These are phyloP conservation scores for Chaenocephalus aceratus DNA, from an alignment of 2,113 vertebrate species.

Conservation along the genomic window DNA sequence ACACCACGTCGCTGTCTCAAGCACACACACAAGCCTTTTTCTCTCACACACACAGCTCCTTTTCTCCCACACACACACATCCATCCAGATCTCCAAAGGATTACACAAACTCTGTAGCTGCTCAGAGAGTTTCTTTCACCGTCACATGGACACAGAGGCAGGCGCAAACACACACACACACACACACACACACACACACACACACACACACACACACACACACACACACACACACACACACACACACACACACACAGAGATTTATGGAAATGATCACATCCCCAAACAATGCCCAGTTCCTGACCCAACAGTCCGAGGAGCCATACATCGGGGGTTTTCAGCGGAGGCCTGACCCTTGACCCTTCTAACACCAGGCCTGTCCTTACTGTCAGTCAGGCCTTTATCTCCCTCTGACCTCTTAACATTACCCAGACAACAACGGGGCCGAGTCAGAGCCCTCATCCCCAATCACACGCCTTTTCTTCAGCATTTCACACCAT, in stretches of 20 bases:
- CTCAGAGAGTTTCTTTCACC: slow-evolving; percentile 50
- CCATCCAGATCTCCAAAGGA: slow-evolving; percentile 51
- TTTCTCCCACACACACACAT: slow-evolving; percentile 45
- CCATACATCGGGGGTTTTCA: slow-evolving; percentile 73
- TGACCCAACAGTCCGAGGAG: slow-evolving; percentile 68
- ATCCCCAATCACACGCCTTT: slow-evolving; percentile 59
- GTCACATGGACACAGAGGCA: slow-evolving; percentile 46
- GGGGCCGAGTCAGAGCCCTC: slow-evolving; percentile 48
- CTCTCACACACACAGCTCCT: slow-evolving; percentile 4
- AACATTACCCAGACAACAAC: slow-evolving; percentile 67
- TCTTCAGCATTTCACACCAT: slow-evolving; percentile 57
- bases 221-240: slow-evolving; percentile 1
- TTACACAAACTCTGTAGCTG: slow-evolving; percentile 60
- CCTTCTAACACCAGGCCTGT: slow-evolving; percentile 75
- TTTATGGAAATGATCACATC: slow-evolving; percentile 80
- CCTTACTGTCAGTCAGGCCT: slow-evolving; percentile 78
- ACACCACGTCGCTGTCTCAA: slow-evolving; percentile 69
- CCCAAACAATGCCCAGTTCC: slow-evolving; percentile 75
- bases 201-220: slow-evolving; percentile 14
- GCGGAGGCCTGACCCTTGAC: slow-evolving; percentile 67
- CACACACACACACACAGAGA: slow-evolving; percentile 50
- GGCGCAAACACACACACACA: neutral
- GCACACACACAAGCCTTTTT: slow-evolving; percentile 43
- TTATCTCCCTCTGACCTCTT: slow-evolving; percentile 74
- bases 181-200: no score